Evolutionary conservation across 2,888 invertebrate genomes (phyloP).

Genomic region (Hypercompe scribonia): DNA sequence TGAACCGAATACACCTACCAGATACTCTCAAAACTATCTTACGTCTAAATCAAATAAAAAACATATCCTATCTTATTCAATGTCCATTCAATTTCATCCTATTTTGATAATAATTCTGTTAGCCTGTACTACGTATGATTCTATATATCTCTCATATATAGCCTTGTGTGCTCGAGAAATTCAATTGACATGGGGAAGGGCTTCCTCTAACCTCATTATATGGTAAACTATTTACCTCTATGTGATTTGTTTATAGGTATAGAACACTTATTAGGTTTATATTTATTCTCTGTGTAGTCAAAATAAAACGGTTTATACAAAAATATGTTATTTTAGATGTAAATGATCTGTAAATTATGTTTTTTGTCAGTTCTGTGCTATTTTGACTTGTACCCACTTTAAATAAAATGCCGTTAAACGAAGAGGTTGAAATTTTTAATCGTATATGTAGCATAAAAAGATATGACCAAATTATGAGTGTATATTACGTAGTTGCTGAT

Average conservation of each 20-base stretch:
- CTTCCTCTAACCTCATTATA: constrained; percentile 39
- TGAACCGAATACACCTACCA: not conserved
- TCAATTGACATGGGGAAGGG: constrained; percentile 40
- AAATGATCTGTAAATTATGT: not conserved
- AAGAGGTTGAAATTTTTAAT: no score
- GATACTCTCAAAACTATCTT: not conserved
- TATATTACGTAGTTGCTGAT: no score
- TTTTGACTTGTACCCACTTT: no score
- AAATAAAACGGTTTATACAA: not conserved
- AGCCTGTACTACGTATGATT: not conserved
- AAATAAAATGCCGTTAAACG: no score
- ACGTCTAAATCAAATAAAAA: not conserved
- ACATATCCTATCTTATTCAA: not conserved
- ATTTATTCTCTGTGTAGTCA: not conserved
- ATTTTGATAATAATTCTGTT: constrained; percentile 17
- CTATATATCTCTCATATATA: constrained; percentile 4
- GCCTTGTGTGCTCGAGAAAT: constrained; percentile 28
- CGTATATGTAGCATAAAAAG: no score
- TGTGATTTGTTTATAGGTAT: constrained; percentile 37
- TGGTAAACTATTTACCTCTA: constrained; percentile 48
- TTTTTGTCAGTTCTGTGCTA: no score
- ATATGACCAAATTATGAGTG: no score
- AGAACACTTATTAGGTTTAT: constrained; percentile 8
- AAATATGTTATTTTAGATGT: not conserved
- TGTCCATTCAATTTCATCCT: not conserved